Evolutionary conservation across 2,113 vertebrate genomes (phyloP).

Genomic region (Ginglymostoma cirratum): DNA sequence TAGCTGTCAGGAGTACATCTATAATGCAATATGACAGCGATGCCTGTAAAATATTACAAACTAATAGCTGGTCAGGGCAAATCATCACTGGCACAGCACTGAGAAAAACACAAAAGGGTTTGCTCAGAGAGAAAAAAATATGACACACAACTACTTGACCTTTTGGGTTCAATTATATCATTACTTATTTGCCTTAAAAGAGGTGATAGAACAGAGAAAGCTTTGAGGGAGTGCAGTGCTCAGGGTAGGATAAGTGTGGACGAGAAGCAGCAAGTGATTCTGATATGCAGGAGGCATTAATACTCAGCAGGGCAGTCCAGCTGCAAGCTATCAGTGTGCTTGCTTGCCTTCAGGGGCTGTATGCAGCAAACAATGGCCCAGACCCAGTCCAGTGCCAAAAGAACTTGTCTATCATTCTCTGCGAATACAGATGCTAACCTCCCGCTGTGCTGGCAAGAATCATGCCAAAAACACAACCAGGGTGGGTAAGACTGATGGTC

Average conservation of each 20-base stretch:
- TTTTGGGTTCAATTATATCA: constrained; percentile 22
- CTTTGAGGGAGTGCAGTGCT: background rate
- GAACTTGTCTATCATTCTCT: constrained; percentile 31
- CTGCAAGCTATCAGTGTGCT: constrained; percentile 24
- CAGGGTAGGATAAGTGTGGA: constrained; percentile 6
- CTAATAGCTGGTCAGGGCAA: constrained; percentile 9
- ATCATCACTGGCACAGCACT: background rate
- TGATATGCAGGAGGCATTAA: background rate
- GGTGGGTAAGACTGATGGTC: background rate
- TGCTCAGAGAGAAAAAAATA: constrained; percentile 21
- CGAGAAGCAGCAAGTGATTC: background rate
- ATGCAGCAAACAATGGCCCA: constrained; percentile 5
- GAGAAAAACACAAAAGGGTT: background rate
- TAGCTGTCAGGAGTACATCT: constrained; percentile 20
- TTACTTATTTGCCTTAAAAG: constrained; percentile 24
- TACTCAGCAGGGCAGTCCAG: constrained; percentile 33
- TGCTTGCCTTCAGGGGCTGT: constrained; percentile 32
- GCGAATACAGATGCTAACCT: constrained; percentile 19
- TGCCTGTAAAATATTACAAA: constrained; percentile 13
- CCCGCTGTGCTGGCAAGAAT: background rate
- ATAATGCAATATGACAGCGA: constrained; percentile 18
- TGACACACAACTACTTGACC: constrained; percentile 29
- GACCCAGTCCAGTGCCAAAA: constrained; percentile 31
- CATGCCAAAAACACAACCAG: constrained; percentile 13
- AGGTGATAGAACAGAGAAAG: constrained; percentile 14